phyloP scores from a whole-genome alignment of 2,888 invertebrate species.

The Oxyteleia sp. region DNA sequence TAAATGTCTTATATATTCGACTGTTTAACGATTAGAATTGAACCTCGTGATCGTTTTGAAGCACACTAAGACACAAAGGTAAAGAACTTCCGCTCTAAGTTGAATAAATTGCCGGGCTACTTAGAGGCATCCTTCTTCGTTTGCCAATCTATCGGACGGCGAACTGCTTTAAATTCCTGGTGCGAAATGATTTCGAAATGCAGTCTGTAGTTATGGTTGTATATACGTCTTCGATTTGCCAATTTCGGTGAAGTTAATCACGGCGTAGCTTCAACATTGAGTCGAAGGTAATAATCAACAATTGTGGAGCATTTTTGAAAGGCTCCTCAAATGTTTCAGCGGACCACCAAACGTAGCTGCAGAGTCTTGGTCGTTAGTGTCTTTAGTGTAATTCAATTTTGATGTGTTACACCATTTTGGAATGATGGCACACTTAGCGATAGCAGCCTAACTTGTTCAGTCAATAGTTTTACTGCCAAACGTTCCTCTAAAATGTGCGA shows the following conservation, averaged over 20 bases:
- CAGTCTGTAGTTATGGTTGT: not conserved
- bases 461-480: slow-evolving; percentile 40
- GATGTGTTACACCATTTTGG: slow-evolving; percentile 21
- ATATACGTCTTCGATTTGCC: not conserved
- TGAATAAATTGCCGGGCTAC: slow-evolving; percentile 45
- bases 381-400: slow-evolving; percentile 27
- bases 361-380: slow-evolving; percentile 12
- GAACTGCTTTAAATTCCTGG: slow-evolving; percentile 24
- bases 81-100: slow-evolving; percentile 62
- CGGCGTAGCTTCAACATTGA: not conserved
- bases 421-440: slow-evolving; percentile 26
- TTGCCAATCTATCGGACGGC: slow-evolving; percentile 14
- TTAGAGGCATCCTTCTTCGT: slow-evolving; percentile 36
- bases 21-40: slow-evolving; percentile 53
- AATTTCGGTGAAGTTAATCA: not conserved
- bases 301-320: not conserved
- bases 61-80: slow-evolving; percentile 48
- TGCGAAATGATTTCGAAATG: slow-evolving; percentile 14
- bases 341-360: not conserved
- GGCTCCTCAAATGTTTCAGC: not conserved
- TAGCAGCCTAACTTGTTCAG: slow-evolving; percentile 20
- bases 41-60: slow-evolving; percentile 57
- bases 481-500: slow-evolving; percentile 52
- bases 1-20: slow-evolving; percentile 58
- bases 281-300: not conserved